Conservation (phyloP, 2,888 invertebrate genomes). For the Fabriciana adippe region DNA sequence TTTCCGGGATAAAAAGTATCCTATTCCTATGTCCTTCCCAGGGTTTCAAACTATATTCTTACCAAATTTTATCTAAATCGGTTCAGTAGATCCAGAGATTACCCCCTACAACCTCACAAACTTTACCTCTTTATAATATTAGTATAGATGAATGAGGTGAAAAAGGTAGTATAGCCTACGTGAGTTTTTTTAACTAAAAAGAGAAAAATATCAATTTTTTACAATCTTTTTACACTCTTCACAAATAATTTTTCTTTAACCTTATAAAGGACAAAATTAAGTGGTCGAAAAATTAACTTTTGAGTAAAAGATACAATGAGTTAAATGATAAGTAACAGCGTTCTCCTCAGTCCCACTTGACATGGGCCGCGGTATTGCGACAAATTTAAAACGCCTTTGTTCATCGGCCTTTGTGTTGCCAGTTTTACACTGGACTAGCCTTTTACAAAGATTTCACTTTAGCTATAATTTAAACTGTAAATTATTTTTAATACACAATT, state of each 20-base stretch:
- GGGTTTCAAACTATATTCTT: too few relatives aligned
- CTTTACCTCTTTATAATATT: too few relatives aligned
- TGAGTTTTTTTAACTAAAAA: too few relatives aligned
- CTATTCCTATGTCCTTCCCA: too few relatives aligned
- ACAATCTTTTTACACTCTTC: neutral
- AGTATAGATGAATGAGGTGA: too few relatives aligned
- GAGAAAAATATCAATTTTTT: too few relatives aligned
- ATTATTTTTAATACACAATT: neutral
- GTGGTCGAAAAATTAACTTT: conserved; percentile 4
- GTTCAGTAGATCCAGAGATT: too few relatives aligned
- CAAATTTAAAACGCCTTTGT: conserved; percentile 29
- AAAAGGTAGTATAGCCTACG: too few relatives aligned
- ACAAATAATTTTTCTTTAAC: neutral
- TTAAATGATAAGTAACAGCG: conserved; percentile 25
- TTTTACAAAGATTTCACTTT: conserved; percentile 13
- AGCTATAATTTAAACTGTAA: neutral
- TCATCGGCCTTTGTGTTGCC: conserved; percentile 13
- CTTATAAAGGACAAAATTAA: neutral
- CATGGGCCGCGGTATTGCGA: conserved; percentile 26
- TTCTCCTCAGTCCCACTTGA: conserved; percentile 27
- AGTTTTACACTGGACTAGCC: conserved; percentile 8
- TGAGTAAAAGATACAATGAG: neutral
- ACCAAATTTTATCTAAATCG: too few relatives aligned
- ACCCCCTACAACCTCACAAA: too few relatives aligned
- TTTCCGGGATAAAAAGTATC: too few relatives aligned